phyloP scores from a whole-genome alignment of 2,797 vertebrate genomes.

The Odontamblyopus lacepedii region DNA sequence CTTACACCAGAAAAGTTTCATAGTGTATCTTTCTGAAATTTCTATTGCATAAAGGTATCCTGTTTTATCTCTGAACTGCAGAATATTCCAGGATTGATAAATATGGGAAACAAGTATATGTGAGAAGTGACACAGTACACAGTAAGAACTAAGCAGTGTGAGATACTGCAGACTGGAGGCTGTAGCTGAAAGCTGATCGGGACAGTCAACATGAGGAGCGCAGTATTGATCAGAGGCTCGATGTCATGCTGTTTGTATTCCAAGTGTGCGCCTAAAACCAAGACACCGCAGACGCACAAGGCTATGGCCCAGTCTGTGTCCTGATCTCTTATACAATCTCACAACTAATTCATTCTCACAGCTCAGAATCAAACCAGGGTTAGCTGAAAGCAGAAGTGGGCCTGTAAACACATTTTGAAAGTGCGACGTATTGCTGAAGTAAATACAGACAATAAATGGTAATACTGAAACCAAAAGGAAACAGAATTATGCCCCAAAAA shows the following conservation, averaged over 20 bases:
- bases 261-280: slow-evolving; percentile 25
- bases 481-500: no score
- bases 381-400: slow-evolving; percentile 8
- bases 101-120: slow-evolving; percentile 18
- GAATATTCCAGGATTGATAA: slow-evolving; percentile 25
- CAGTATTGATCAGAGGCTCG: slow-evolving; percentile 64
- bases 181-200: slow-evolving; percentile 63
- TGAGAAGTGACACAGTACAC: slow-evolving; percentile 20
- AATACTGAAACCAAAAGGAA: no score
- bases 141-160: slow-evolving; percentile 13
- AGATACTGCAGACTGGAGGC: slow-evolving; percentile 42
- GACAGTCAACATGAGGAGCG: slow-evolving; percentile 33
- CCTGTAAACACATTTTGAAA: no score
- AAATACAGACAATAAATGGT: no score
- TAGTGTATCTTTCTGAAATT: no score
- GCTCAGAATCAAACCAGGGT: slow-evolving; percentile 16
- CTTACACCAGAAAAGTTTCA: no score
- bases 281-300: slow-evolving; percentile 32
- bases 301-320: slow-evolving; percentile 11
- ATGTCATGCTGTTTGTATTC: slow-evolving; percentile 38
- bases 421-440: no score
- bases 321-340: slow-evolving; percentile 20
- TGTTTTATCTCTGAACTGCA: neutral
- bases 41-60: neutral
- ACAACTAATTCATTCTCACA: neutral